Evolutionary conservation across 1,140 invertebrate genomes (phyloP), one percentile per base, ranked within the genome.

Genomic region (Ceratosolen fusciceps): DNA sequence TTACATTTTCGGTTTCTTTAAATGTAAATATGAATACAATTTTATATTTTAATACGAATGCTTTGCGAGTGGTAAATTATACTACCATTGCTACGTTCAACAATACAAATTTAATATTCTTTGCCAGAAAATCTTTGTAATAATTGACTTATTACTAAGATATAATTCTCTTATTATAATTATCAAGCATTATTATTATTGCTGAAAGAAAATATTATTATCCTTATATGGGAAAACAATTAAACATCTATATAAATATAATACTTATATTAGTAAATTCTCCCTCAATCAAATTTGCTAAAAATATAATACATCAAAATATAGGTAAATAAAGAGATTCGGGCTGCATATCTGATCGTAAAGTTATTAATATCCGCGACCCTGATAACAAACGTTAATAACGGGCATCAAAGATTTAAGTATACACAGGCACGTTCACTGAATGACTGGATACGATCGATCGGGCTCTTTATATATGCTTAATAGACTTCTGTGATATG

Each of bases 401-500:
- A 2, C n/a, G 60, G 9, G 29, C 21, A 39, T 39, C 65, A 29
- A 39, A 24, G 37, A 43, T 24, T 67, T 21, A 2, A 39, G 29
- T 12, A 9, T 3, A 24, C 68, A 43, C 5, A 12, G 2, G 43
- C n/a, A 12, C 37, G 24, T 12, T 49, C 7, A 52, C 43, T 4
- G 26, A 4, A 49, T 29, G 19, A 26, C 29, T 31, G 31, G 29
- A 73, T 73, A 54, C 21, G 10, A 73, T 56, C 70, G 70, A 73
- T 56, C 26, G 24, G 21, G 24, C 34, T 3, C 43, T 5, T 24
- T 39, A 0, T 43, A 43, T 10, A 43, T n/a, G 37, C 29, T 0
- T 34, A 34, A 62, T 62, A 34, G 58, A 62, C 12, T 34, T 62
- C 3, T 34, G 29, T 3, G 26, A 34, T 34, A 62, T 62, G 58